Conservation (phyloP, 2,888 invertebrate species). For the Melieria omissa region DNA sequence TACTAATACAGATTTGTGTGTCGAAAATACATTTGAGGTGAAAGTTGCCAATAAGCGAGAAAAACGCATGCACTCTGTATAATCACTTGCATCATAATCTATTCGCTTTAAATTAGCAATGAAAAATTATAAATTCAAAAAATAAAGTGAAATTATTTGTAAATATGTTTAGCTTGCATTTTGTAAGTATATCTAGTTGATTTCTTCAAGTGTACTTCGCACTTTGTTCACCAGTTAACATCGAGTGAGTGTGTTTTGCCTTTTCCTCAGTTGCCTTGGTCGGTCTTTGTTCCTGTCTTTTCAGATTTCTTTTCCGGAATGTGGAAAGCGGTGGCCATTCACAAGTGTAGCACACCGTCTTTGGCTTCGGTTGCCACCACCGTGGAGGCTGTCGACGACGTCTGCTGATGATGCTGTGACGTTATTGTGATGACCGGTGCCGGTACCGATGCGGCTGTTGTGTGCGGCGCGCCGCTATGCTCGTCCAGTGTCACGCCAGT, state of each 20-base stretch:
- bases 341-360: constrained; percentile 65
- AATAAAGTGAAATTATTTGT: too few relatives aligned
- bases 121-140: too few relatives aligned
- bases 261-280: background rate
- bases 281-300: background rate
- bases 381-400: constrained; percentile 57
- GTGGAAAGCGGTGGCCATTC: constrained; percentile 39
- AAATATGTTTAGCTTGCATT: background rate
- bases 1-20: constrained; percentile 2
- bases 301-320: constrained; percentile 19
- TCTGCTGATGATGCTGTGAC: constrained; percentile 49
- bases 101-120: background rate
- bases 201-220: background rate
- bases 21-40: background rate
- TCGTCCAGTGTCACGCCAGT: constrained; percentile 74
- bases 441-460: constrained; percentile 35
- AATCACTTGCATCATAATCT: background rate
- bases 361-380: constrained; percentile 55
- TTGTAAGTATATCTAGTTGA: background rate
- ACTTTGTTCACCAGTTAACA: constrained; percentile 5
- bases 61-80: background rate
- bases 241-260: background rate
- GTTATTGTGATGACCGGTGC: constrained; percentile 40
- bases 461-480: constrained; percentile 46
- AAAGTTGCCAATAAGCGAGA: background rate